Conservation (phyloP, 2,888 invertebrate genomes). For the Anoplius nigerrimus region DNA sequence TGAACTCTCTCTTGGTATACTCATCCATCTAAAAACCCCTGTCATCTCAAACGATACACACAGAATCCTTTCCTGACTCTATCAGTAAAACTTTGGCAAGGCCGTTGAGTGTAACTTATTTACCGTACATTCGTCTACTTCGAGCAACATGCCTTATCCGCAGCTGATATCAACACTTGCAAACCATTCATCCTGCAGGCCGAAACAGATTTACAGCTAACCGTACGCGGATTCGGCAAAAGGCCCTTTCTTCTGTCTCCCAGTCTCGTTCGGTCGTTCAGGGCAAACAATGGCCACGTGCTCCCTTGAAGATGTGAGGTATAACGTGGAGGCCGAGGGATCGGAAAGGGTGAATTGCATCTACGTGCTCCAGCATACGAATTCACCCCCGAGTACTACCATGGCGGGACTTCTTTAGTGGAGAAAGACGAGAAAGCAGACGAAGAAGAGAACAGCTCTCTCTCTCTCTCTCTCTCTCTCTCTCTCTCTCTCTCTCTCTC, state of each 20-base stretch:
- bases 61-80: too few relatives aligned
- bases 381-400: conserved; percentile 44
- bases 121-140: too few relatives aligned
- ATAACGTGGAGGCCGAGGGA: conserved; percentile 54
- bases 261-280: conserved; percentile 13
- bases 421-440: too few relatives aligned
- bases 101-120: too few relatives aligned
- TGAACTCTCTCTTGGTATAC: too few relatives aligned
- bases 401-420: too few relatives aligned
- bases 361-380: conserved; percentile 71
- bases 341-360: conserved; percentile 67
- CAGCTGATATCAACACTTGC: not conserved
- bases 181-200: conserved; percentile 35
- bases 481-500: not conserved
- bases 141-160: not conserved
- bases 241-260: not conserved
- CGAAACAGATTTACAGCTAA: conserved; percentile 39
- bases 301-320: conserved; percentile 37
- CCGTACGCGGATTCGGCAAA: not conserved
- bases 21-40: too few relatives aligned
- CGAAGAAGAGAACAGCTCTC: not conserved
- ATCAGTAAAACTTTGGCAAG: too few relatives aligned
- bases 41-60: too few relatives aligned
- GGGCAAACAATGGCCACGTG: conserved; percentile 60
- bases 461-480: not conserved